A percentile compares a stretch with the other conserved stretches of the same genome.
Conservation (phyloP, 2,797 vertebrate species). For the Pseudochromis fuscus region DNA sequence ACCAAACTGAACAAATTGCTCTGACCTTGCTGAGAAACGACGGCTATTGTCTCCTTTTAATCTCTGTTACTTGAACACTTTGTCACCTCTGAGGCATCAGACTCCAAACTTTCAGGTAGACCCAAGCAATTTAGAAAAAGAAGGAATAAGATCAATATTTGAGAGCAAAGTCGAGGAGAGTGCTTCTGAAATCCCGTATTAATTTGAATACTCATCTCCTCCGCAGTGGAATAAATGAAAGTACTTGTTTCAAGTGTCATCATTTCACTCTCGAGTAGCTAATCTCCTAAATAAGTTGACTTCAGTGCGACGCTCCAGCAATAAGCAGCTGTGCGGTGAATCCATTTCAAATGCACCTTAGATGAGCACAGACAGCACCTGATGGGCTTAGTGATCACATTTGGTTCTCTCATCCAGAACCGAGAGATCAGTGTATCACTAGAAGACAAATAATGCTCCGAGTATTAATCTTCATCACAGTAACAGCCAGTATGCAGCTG, state of each 20-base stretch:
- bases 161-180: slow-evolving; percentile 9
- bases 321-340: slow-evolving; percentile 41
- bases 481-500: slow-evolving; percentile 41
- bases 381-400: slow-evolving; percentile 49
- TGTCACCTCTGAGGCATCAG: slow-evolving; percentile 1
- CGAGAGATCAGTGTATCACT: slow-evolving; percentile 34
- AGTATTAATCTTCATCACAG: slow-evolving; percentile 34
- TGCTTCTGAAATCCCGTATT: slow-evolving; percentile 22
- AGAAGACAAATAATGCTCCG: slow-evolving; percentile 35
- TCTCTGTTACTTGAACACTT: background rate
- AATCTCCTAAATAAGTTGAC: slow-evolving; percentile 58
- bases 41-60: background rate
- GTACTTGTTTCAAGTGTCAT: slow-evolving; percentile 58
- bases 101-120: slow-evolving; percentile 27
- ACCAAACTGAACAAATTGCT: background rate
- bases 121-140: slow-evolving; percentile 4
- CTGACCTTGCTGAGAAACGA: background rate
- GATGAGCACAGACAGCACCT: slow-evolving; percentile 53
- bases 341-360: slow-evolving; percentile 45
- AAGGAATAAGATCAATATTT: slow-evolving; percentile 24
- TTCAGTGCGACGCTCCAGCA: slow-evolving; percentile 27
- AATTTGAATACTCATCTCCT: slow-evolving; percentile 46
- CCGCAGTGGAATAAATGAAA: slow-evolving; percentile 40
- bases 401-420: slow-evolving; percentile 47
- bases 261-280: slow-evolving; percentile 42